Base-by-base conservation (phyloP, 2,797 vertebrate genomes). In the Coregonus ussuriensis region DNA sequence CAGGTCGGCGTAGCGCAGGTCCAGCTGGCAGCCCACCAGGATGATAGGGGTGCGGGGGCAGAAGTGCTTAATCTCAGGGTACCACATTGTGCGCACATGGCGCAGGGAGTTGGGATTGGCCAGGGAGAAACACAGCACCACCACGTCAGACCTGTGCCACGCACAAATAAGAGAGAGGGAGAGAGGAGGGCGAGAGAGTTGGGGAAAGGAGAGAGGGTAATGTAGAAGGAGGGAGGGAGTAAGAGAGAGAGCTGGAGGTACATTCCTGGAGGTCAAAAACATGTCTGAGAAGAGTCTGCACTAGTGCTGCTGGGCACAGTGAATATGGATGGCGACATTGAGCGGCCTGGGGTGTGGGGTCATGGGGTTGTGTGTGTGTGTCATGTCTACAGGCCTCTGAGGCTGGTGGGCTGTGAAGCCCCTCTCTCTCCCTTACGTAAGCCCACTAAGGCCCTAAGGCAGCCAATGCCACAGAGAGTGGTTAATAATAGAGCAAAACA, bases 31-130 rank as follows among this genome's bases (percentile, higher is more conserved):
- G 84, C 97, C 97, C 71, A 98, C 97, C 80, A 98, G 92, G 89
- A 98, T 95, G 78, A 98, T 96, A 74, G 97, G 97, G 0, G 96
- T 96, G 29, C 96, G 95, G 0, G 96, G 97, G 87, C 97, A 98
- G 92, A 98, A 98, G 91, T 98, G 97, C 88, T 97, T 97, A 93
- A 98, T 98, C 89, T 98, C 97, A 0, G 96, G 95, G 85, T 95
- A 96, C 97, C 97, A 98, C 96, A 98, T 97, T 79, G 93, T 96
- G 92, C 96, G 96, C 77, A 98, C 96, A 0, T 98, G 96, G 77
- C 95, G 95, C 87, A 98, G 92, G 0, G 97, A 98, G 88, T 97
- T 96, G 71, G 97, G 97, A 91, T 98, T 97, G 0, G 97, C 97
- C 93, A 97, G 86, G 9, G 97, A 98, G 92, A 98, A 98, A 89